Base-by-base conservation (phyloP, 2,113 vertebrate genomes). In the Forbesichthys agassizii region DNA sequence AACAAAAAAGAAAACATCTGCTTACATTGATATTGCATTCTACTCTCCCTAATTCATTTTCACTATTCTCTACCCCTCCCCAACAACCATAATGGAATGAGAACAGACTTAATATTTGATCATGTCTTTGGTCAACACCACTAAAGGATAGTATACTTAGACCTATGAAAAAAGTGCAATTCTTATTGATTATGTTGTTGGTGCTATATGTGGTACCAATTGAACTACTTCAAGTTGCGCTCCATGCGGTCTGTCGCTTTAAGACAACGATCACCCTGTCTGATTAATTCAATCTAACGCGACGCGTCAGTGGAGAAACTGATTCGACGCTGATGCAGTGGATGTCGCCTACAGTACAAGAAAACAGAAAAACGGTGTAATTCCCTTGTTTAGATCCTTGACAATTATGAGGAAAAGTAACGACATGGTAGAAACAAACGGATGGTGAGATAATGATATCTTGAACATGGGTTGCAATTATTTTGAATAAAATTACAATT, bases 201-300 rank as follows among this genome's bases (percentile, higher is more conserved):
- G 66, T 54, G 70, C 2, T 60, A 8, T 3, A 52, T 49, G 63
- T 47, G 1, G 52, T 42, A 18, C 9, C 27, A 27, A 27, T 27
- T 3, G 27, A 27, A 27, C 27, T 27, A 27, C 27, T 27, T 0
- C 2, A 27, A 27, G 27, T 27, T 27, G 27, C 27, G 27, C 27
- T 12, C 4, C 49, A 52, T 65, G 18, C 18, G 61, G 36, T 1
- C 86, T 90, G 91, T 93, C 87, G 78, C 92, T 93, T 93, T 93
- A 93, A 92, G 91, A 86, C 79, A 73, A 60, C 73, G 76, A 77
- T 60, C 58, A 46, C 81, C 77, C 80, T 78, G 74, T 88, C 84
- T 89, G 80, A 88, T 88, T 88, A 91, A 90, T 91, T 91, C 89
- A 84, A 85, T 90, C 87, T 88, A 82, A 75, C 70, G 81, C 74